A percentile compares a stretch with the other conserved stretches of the same genome.
Conservation (phyloP, 1,140 invertebrate genomes). For the Achatina immaculata region DNA sequence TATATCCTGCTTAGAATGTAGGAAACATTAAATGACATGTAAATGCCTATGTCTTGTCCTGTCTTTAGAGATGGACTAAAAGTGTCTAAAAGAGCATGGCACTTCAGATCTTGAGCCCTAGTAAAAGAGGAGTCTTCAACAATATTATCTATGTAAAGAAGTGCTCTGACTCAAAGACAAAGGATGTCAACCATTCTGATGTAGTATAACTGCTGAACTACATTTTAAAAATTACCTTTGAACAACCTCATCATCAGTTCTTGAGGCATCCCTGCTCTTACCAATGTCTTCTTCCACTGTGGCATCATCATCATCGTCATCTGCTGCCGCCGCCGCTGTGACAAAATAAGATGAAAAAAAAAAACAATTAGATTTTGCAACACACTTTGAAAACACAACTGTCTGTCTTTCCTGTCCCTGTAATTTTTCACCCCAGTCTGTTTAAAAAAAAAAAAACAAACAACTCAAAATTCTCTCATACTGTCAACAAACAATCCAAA, state of each 20-base stretch:
- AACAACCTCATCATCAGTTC: slow-evolving; percentile 77
- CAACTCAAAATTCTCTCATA: background rate
- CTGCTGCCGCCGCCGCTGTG: slow-evolving; percentile 50
- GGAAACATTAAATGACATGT: background rate
- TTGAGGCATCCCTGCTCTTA: slow-evolving; percentile 83
- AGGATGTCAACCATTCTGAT: background rate
- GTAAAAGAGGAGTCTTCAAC: background rate
- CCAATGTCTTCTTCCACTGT: slow-evolving; percentile 83
- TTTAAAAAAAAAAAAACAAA: background rate
- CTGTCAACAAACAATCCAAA: background rate
- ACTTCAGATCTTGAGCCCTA: background rate
- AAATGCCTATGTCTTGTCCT: background rate
- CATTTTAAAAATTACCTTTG: slow-evolving; percentile 76
- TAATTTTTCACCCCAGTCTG: background rate
- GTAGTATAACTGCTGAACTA: background rate
- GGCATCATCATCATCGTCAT: slow-evolving; percentile 53
- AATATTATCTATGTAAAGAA: background rate
- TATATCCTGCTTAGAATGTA: background rate
- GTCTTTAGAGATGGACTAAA: background rate
- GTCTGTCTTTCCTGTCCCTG: background rate
- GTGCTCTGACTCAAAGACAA: background rate
- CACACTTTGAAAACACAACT: background rate
- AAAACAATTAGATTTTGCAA: background rate
- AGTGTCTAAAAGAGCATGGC: background rate
- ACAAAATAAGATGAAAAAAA: slow-evolving; percentile 30